Evolutionary conservation across 2,113 vertebrate genomes (phyloP), one percentile per base, ranked within the genome.

Genomic region (Ifrita kowaldi): DNA sequence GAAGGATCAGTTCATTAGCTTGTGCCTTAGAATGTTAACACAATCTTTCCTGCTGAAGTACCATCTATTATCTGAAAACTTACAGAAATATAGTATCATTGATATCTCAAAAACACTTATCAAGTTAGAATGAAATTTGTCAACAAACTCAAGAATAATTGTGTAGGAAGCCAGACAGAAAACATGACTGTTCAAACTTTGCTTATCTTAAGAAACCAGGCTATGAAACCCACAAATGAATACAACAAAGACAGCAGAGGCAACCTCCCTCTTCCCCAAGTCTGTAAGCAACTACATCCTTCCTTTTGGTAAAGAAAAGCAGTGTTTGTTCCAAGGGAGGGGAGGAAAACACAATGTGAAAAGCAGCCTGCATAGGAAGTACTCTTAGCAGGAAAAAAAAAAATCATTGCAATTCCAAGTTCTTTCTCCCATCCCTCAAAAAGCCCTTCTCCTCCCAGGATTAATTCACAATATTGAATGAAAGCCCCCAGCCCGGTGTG

Each of bases 201-300:
- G 33, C 93, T 96, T 97, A 84, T 95, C 91, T 95, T 67, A 78
- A 93, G 83, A 95, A 95, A 81, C 22, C 91, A 96, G 93, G 52
- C 64, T 83, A 87, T 5, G 4, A 95, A 95, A 10, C 10, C 42
- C 52, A 75, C n/a, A 75, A 89, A 90, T 17, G 44, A 94, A 84
- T 62, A 63, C 27, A 85, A 92, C 47, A 90, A 84, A 88, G 56
- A 63, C 22, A 59, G 52, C 60, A 86, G 68, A 94, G 26, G 64
- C 59, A 69, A 79, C 3, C 69, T 76, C 70, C 52, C 35, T 91
- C 67, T 82, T 49, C 37, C 46, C 47, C n/a, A 49, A 39, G 68
- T 52, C 80, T 91, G 46, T 68, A 76, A 94, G 52, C 26, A 74
- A 35, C 64, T 59, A 86, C 56, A 70, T 96, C 96, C 91, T 97